Evolutionary conservation across 1,140 invertebrate genomes (phyloP), one percentile per base, ranked within the genome.

Genomic region (Drosophila burlai): DNA sequence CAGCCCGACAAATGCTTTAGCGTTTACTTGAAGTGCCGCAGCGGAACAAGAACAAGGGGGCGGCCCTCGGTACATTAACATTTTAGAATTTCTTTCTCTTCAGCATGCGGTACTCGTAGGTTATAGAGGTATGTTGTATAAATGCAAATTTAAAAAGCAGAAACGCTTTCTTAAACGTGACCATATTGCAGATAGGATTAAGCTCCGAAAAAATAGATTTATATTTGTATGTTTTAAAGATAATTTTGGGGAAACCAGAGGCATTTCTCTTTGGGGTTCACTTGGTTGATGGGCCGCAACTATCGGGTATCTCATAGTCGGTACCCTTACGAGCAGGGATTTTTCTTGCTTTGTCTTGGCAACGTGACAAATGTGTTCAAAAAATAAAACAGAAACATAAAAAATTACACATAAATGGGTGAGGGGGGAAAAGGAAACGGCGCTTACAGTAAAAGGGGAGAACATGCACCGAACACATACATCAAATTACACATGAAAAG

Each of bases 391-490:
- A 73, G 77, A 73, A 65, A 73, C 61, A 80, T 60, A 66, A 57
- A 80, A 87, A 83, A 84, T 81, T 87, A 81, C 81, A 89, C 81
- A 67, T 81, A 89, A 87, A 87, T 89, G 84, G 62, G 49, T 40
- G 65, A 75, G 65, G 65, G 72, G 72, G 43, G 40, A 69, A 73
- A 76, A 34, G 24, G 15, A 58, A 71, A 71, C 24, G 61, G 47
- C 45, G 24, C 54, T 66, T 66, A 34, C 64, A 38, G 18, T 24
- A 45, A 31, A 31, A 43, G 31, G 64, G 47, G 40, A 58, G 62
- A 47, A 46, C 55, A 65, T 54, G 47, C 50, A 31, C 49, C 58
- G 38, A 40, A 36, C 52, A 78, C 80, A 83, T 72, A 89, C 80
- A 82, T 86, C 75, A 86, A 79, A 86, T 79, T 79, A 78, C 64